These are phyloP conservation scores for Drosophila biarmipes DNA, from an alignment of 1,140 invertebrate genomes.

Conservation along the genomic window DNA sequence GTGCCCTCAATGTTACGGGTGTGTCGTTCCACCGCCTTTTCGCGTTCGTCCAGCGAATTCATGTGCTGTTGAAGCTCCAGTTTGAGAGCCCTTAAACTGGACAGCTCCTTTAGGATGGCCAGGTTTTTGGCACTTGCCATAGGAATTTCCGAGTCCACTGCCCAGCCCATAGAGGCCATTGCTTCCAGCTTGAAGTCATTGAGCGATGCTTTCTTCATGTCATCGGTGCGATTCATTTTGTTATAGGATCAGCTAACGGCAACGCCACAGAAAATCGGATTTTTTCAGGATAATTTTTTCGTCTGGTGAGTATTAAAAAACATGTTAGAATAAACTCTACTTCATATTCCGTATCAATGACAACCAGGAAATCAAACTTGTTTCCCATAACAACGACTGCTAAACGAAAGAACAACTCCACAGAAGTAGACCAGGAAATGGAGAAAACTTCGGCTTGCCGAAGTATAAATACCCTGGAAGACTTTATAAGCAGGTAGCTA, in stretches of 20 bases:
- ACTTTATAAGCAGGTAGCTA: too few species aligned
- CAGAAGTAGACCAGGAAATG: too few species aligned
- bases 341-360: constrained; percentile 15
- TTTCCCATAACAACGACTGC: constrained; percentile 1
- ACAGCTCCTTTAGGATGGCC: constrained; percentile 85
- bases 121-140: constrained; percentile 89
- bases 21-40: constrained; percentile 82
- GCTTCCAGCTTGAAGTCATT: constrained; percentile 68
- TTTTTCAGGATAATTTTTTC: constrained; percentile 4
- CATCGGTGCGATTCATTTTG: constrained; percentile 61
- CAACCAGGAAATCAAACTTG: constrained; percentile 2
- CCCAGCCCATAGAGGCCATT: constrained; percentile 86
- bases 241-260: constrained; percentile 3
- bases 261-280: not conserved
- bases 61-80: constrained; percentile 59
- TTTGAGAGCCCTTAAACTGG: constrained; percentile 56
- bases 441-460: too few species aligned
- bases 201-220: constrained; percentile 61
- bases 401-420: not conserved
- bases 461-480: too few species aligned
- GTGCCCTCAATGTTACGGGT: constrained; percentile 84
- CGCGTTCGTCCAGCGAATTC: constrained; percentile 58
- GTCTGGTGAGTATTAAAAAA: not conserved
- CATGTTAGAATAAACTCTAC: not conserved
- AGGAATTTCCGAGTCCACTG: constrained; percentile 88